phyloP scores from a whole-genome alignment of 23 tunicate species.

The Oikopleura dioica region DNA sequence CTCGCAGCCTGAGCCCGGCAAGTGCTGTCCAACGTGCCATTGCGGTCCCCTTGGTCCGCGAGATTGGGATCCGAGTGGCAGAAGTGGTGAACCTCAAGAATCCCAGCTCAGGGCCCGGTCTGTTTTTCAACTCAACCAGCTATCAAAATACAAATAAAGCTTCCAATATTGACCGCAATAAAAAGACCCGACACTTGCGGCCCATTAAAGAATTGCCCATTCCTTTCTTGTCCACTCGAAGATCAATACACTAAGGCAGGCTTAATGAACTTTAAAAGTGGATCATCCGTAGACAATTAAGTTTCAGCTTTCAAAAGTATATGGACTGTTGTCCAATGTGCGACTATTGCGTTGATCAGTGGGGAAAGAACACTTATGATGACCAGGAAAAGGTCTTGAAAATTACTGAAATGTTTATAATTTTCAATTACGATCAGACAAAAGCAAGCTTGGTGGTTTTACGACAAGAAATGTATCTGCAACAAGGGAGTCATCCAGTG shows the following conservation, averaged over 20 bases:
- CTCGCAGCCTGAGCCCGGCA: constrained; percentile 1
- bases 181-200: not conserved
- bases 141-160: too few relatives aligned
- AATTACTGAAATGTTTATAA: too few relatives aligned
- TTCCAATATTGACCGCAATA: too few relatives aligned
- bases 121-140: too few relatives aligned
- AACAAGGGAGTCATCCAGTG: not conserved
- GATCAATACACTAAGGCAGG: constrained; percentile 6
- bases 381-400: too few relatives aligned
- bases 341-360: constrained; percentile 6
- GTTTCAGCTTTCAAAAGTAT: not conserved
- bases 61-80: not conserved
- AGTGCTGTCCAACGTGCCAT: constrained; percentile 2
- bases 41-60: not conserved
- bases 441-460: constrained; percentile 8
- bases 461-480: not conserved
- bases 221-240: constrained; percentile 1
- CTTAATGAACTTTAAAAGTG: too few relatives aligned
- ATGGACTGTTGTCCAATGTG: constrained; percentile 12
- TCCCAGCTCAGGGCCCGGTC: not conserved
- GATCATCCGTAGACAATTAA: too few relatives aligned
- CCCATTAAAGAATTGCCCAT: not conserved
- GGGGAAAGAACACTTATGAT: not conserved
- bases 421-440: too few relatives aligned
- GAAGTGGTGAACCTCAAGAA: not conserved